These are phyloP conservation scores for Drosophila niveifrons DNA, from an alignment of 2,888 invertebrate genomes.

Conservation along the genomic window DNA sequence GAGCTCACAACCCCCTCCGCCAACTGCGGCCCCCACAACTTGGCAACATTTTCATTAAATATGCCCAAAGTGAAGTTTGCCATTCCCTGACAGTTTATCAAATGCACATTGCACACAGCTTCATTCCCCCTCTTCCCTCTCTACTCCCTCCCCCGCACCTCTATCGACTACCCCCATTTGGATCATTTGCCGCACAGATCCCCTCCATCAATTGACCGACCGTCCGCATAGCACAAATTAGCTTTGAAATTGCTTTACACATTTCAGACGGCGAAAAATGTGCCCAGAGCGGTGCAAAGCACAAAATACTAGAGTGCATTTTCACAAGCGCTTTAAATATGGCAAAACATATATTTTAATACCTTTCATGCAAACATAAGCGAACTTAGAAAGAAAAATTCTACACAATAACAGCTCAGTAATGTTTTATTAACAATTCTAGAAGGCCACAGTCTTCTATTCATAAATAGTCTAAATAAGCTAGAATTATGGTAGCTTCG, in stretches of 20 bases:
- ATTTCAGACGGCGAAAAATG: slow-evolving; percentile 52
- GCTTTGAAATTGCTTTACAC: slow-evolving; percentile 77
- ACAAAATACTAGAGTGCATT: slow-evolving; percentile 17
- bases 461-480: too few species aligned
- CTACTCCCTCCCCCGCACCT: background rate
- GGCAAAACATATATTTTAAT: background rate
- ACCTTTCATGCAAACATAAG: background rate
- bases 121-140: background rate
- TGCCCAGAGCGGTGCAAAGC: slow-evolving; percentile 8
- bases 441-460: too few species aligned
- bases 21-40: slow-evolving; percentile 52
- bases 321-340: slow-evolving; percentile 14
- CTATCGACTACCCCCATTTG: background rate
- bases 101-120: slow-evolving; percentile 70
- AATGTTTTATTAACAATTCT: too few species aligned
- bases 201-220: slow-evolving; percentile 20
- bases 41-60: slow-evolving; percentile 83
- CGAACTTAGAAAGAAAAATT: too few species aligned
- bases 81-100: slow-evolving; percentile 80
- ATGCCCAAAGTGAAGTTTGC: slow-evolving; percentile 83
- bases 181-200: slow-evolving; percentile 23
- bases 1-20: background rate
- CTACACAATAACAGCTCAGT: too few species aligned
- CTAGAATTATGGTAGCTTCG: too few species aligned
- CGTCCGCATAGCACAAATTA: slow-evolving; percentile 71